Evolutionary conservation across 2,888 invertebrate species (phyloP), one percentile per base, ranked within the genome.

Genomic region (Calliphora vomitoria): DNA sequence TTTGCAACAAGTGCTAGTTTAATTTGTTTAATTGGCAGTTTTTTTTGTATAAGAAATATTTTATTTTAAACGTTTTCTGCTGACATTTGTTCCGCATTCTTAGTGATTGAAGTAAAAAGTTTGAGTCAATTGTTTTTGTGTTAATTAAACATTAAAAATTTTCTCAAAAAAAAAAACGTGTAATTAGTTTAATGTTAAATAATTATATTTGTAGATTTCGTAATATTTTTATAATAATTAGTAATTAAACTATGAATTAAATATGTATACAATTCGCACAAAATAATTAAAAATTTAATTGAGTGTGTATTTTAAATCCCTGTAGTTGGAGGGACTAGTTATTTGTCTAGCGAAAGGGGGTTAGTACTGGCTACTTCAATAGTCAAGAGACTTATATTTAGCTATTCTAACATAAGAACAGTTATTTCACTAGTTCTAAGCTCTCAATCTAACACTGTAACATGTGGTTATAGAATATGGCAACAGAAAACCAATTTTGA

Each of bases 31-130:
- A 62, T 8, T 47, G 41, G 31, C 8, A n/a, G n/a, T 55, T 18
- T 44, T 55, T 68, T 50, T 53, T 20, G 20, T 53, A 20, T 20
- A 58, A 35, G n/a, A 41, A 18, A 20, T 41, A 18, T 44, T 47
- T n/a, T 35, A 53, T 62, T 72, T 72, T 15, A 74, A 74, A 31
- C 4, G 44, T n/a, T 74, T 41, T 80, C 44, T 38, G 69, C 38
- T 80, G 71, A n/a, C 20, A 64, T 10, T 66, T 74, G 66, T 74
- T 82, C 74, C 82, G 82, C 74, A 74, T 82, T 82, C 74, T 74
- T 71, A 50, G 10, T 13, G 31, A 80, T 44, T 80, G 69, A 15
- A 71, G 10, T 20, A 15, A 58, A 35, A 13, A 18, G 4, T 35
- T 35, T 25, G n/a, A 38, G n/a, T 18, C 3, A 58, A 58, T 25